Evolutionary conservation across 2,888 invertebrate genomes (phyloP).

Genomic region (Erannis defoliaria): DNA sequence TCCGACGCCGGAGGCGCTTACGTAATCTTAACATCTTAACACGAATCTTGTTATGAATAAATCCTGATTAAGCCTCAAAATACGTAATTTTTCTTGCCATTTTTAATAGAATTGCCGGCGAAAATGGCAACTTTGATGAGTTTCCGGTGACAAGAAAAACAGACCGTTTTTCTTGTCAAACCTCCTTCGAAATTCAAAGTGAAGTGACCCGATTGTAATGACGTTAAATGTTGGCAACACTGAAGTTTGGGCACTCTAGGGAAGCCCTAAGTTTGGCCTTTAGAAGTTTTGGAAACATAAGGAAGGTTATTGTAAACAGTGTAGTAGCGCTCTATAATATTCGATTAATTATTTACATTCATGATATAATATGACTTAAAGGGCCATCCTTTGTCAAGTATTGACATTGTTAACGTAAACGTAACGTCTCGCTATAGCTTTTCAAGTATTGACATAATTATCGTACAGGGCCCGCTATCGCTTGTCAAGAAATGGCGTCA

Average conservation of each 20-base stretch:
- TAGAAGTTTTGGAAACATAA: slow-evolving; percentile 34
- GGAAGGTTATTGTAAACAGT: not conserved
- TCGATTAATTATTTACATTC: not conserved
- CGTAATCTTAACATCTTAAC: slow-evolving; percentile 21
- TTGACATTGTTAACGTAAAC: too few relatives aligned
- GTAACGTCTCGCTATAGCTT: too few relatives aligned
- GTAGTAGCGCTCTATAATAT: too few relatives aligned
- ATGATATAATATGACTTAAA: too few relatives aligned
- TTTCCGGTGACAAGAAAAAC: slow-evolving; percentile 23
- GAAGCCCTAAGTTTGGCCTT: slow-evolving; percentile 45
- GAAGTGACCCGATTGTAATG: slow-evolving; percentile 48
- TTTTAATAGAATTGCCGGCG: slow-evolving; percentile 22
- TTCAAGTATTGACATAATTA: too few relatives aligned
- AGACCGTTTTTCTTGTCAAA: slow-evolving; percentile 27
- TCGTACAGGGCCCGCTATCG: too few relatives aligned
- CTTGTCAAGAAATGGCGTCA: too few relatives aligned
- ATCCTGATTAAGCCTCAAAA: slow-evolving; percentile 21
- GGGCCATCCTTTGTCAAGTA: too few relatives aligned
- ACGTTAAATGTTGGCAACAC: slow-evolving; percentile 44
- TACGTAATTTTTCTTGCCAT: slow-evolving; percentile 9
- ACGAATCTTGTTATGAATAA: slow-evolving; percentile 27
- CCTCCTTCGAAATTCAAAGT: slow-evolving; percentile 23
- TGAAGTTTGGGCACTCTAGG: slow-evolving; percentile 33
- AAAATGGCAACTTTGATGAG: slow-evolving; percentile 30
- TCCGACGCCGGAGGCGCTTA: slow-evolving; percentile 14